These are phyloP conservation scores for Ctenomys sociabilis DNA, from an alignment of 2,113 vertebrate genomes.

Conservation along the genomic window DNA sequence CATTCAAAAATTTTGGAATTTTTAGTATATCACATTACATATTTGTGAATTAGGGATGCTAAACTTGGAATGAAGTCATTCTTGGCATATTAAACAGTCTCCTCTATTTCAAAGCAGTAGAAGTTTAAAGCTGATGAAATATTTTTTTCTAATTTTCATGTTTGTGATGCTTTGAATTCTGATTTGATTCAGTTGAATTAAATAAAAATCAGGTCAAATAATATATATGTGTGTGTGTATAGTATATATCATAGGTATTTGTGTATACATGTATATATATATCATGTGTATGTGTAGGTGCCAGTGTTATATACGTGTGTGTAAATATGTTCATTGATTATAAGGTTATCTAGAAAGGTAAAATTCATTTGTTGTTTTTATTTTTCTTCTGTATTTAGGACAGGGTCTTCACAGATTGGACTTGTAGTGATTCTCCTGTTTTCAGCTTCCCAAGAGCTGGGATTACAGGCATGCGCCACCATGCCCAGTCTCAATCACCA, in stretches of 20 bases:
- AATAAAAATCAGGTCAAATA: background rate
- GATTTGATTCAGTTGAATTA: background rate
- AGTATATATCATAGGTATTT: background rate
- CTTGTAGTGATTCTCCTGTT: no score
- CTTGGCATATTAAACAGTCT: background rate
- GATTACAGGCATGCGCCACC: no score
- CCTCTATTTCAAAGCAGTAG: background rate
- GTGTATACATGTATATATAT: background rate
- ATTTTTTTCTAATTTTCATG: background rate
- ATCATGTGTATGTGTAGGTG: background rate
- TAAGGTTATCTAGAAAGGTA: background rate
- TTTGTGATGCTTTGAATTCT: slow-evolving; percentile 12
- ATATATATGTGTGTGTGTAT: background rate
- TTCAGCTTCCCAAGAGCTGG: no score
- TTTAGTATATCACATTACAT: background rate
- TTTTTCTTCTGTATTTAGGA: no score
- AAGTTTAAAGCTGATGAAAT: background rate
- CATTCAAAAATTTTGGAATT: background rate
- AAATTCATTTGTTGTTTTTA: background rate
- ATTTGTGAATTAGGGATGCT: background rate
- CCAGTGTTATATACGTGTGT: background rate
- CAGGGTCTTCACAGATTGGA: no score
- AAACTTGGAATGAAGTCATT: background rate
- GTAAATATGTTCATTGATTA: background rate
- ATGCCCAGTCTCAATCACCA: no score